phyloP scores from a whole-genome alignment of 2,113 vertebrate species.

The Pygoscelis antarcticus region DNA sequence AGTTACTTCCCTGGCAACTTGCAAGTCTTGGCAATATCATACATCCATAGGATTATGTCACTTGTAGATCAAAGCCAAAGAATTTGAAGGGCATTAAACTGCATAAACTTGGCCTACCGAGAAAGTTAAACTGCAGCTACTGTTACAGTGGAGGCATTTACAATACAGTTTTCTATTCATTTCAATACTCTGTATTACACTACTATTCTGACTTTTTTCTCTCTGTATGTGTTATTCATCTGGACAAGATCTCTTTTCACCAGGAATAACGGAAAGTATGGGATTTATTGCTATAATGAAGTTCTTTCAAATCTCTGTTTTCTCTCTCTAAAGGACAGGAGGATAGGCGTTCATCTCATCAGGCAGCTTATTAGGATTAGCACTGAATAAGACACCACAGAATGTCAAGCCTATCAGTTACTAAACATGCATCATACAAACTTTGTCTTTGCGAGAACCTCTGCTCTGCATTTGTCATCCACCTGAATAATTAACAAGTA shows the following conservation, averaged over 20 bases:
- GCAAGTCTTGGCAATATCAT: neutral
- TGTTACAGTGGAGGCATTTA: constrained; percentile 3
- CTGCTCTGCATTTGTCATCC: constrained; percentile 87
- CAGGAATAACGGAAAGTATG: constrained; percentile 66
- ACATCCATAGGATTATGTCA: neutral
- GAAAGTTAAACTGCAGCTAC: constrained; percentile 33
- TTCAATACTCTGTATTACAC: neutral
- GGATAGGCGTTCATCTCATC: constrained; percentile 77
- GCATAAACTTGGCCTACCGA: neutral
- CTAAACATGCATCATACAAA: constrained; percentile 84
- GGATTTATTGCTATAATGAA: constrained; percentile 80
- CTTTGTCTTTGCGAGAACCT: constrained; percentile 84
- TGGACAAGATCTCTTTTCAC: constrained; percentile 71
- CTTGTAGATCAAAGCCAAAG: neutral
- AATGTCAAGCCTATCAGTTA: constrained; percentile 84
- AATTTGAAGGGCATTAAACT: neutral
- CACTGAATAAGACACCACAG: constrained; percentile 80
- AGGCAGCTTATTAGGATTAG: constrained; percentile 84
- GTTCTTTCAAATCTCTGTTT: constrained; percentile 76
- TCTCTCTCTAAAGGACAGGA: constrained; percentile 75
- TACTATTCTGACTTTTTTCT: constrained; percentile 16
- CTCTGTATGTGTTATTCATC: constrained; percentile 47
- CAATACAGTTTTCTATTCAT: constrained; percentile 14
- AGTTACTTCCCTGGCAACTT: neutral
- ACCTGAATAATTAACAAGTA: constrained; percentile 90